Base-by-base conservation (phyloP, 2,797 vertebrate genomes). In the Echiichthys vipera region DNA sequence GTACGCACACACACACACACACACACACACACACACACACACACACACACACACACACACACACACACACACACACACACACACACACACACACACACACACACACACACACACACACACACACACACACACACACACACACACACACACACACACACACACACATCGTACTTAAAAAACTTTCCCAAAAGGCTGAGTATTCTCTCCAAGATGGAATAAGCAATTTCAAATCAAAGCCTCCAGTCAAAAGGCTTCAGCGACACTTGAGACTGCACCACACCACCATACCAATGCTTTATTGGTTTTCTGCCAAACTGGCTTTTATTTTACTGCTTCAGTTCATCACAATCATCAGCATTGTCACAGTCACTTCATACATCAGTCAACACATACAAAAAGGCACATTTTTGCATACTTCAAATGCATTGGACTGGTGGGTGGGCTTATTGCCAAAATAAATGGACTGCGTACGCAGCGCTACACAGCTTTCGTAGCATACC, bases 151-250 rank as follows among this genome's bases (percentile, higher is more conserved):
- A n/a, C n/a, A n/a, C n/a, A n/a, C n/a, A n/a, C n/a, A n/a, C n/a
- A n/a, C n/a, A n/a, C n/a, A n/a, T n/a, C 25, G 30, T 27, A 25
- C 40, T 54, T 15, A 30, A 1, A 14, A 34, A 25, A 47, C 53
- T 51, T 70, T 13, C 10, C 27, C 42, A 34, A 49, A 71, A 36
- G 24, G 56, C 20, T 27, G 29, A 18, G 22, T 49, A 13, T 65
- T 69, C 24, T 39, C 36, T 74, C 10, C n/a, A 30, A 25, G 36
- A 57, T 32, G 27, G 15, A 57, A 79, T 59, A 30, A 37, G 39
- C 7, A 12, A 13, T 42, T 34, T 53, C 5, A 67, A 64, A 58
- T 68, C 10, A 72, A 80, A 51, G 18, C 29, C 12, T 51, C 18
- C 14, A 45, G 15, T 58, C 37, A 34, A 74, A 64, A 54, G 36